phyloP scores from a whole-genome alignment of 2,797 vertebrate species.

The Sebastes trivittatus region DNA sequence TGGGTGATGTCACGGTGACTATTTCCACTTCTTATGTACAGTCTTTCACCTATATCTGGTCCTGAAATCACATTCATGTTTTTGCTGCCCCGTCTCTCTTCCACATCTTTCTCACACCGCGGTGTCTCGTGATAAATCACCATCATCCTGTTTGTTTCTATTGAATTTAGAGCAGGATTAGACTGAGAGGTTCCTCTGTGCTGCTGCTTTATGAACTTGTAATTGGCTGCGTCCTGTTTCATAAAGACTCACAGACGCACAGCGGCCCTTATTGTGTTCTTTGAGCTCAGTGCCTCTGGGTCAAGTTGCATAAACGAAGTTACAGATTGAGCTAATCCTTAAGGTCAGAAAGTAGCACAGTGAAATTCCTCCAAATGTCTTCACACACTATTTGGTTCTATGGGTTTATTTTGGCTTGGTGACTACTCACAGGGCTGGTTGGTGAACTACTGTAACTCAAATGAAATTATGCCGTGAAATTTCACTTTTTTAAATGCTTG shows the following conservation, averaged over 20 bases:
- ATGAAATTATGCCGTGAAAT: not conserved
- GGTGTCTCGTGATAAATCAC: not conserved
- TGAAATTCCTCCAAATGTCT: not conserved
- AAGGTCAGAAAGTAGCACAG: not conserved
- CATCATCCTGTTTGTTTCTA: slow-evolving; percentile 58
- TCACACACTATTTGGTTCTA: not conserved
- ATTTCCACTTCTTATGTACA: no score
- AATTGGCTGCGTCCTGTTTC: slow-evolving; percentile 68
- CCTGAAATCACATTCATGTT: not conserved
- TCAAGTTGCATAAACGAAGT: slow-evolving; percentile 23
- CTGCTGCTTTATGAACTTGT: slow-evolving; percentile 65
- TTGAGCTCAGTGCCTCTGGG: not conserved
- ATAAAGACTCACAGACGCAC: slow-evolving; percentile 9
- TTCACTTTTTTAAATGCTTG: not conserved
- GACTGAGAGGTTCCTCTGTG: slow-evolving; percentile 10
- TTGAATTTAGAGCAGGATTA: slow-evolving; percentile 65
- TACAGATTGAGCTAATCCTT: slow-evolving; percentile 3
- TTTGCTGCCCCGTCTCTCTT: not conserved
- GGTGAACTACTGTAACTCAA: not conserved
- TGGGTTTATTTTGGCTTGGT: not conserved
- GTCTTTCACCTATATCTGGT: not conserved
- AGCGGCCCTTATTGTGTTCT: not conserved
- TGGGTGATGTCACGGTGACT: not conserved
- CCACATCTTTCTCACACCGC: slow-evolving; percentile 9
- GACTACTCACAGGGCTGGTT: not conserved